Evolutionary conservation across 92 coral and sea anemone genomes (phyloP).

Genomic region (Galaxea fascicularis): DNA sequence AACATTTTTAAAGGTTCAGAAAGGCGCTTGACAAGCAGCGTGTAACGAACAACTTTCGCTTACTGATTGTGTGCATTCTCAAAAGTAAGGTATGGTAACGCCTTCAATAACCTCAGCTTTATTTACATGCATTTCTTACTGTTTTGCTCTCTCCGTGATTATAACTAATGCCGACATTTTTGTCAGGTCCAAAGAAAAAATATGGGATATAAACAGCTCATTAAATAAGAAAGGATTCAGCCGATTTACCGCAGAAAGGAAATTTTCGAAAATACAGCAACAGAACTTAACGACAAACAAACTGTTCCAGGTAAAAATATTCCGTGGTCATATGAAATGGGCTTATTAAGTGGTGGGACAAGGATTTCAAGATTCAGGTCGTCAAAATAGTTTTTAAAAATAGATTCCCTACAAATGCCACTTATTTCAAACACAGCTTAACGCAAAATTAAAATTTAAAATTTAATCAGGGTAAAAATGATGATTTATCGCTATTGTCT

Average conservation of each 20-base stretch:
- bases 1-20: neutral
- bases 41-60: neutral
- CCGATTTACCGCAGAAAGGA: neutral
- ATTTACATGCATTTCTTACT: no score
- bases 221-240: neutral
- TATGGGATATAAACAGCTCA: neutral
- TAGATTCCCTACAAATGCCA: neutral
- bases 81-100: neutral
- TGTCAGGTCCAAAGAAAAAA: neutral
- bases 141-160: neutral
- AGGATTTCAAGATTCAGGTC: neutral
- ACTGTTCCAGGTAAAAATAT: neutral
- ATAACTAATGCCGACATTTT: neutral
- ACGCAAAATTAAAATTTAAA: constrained; percentile 22
- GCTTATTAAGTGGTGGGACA: neutral
- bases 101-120: neutral
- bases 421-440: neutral
- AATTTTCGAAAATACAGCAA: neutral
- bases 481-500: neutral
- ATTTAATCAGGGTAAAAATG: constrained; percentile 19
- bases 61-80: neutral
- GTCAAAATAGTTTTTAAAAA: neutral
- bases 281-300: neutral
- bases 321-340: neutral
- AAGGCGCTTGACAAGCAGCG: neutral